Percentiles rank a stretch among this genome's conserved stretches.
Evolutionary conservation across 1,140 invertebrate genomes (phyloP).

Genomic region (Potamilus streckersoni): DNA sequence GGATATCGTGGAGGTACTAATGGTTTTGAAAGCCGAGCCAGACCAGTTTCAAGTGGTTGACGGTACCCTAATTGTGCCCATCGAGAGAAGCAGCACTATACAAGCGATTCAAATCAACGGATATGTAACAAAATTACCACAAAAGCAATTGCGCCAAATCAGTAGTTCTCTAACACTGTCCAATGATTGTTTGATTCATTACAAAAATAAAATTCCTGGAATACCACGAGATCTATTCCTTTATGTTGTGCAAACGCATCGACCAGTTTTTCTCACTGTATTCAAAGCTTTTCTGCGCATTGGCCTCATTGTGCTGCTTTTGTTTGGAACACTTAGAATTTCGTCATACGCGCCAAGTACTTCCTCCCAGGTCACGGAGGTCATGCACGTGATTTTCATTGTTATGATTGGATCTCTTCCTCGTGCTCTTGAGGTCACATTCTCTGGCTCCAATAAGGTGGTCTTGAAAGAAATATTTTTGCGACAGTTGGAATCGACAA

Average conservation of each 20-base stretch:
- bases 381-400: conserved; percentile 27
- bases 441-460: conserved; percentile 4
- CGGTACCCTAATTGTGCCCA: conserved; percentile 11
- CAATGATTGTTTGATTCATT: background rate
- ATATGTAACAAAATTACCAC: background rate
- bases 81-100: background rate
- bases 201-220: conserved; percentile 6
- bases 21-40: background rate
- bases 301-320: conserved; percentile 11
- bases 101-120: conserved; percentile 12
- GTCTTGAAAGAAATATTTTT: conserved; percentile 1
- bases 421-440: conserved; percentile 5
- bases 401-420: conserved; percentile 19
- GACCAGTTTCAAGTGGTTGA: conserved; percentile 4
- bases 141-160: background rate
- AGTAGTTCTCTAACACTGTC: background rate
- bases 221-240: conserved; percentile 11
- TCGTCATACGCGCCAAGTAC: background rate
- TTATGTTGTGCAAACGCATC: background rate
- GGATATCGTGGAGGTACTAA: conserved; percentile 8
- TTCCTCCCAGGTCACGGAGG: conserved; percentile 5
- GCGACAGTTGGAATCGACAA: conserved; percentile 3
- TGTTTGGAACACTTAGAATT: conserved; percentile 4
- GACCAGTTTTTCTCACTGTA: conserved; percentile 8
- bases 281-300: conserved; percentile 8